Base-by-base conservation (phyloP, 2,888 invertebrate species). In the Dasysyrphus albostriatus region DNA sequence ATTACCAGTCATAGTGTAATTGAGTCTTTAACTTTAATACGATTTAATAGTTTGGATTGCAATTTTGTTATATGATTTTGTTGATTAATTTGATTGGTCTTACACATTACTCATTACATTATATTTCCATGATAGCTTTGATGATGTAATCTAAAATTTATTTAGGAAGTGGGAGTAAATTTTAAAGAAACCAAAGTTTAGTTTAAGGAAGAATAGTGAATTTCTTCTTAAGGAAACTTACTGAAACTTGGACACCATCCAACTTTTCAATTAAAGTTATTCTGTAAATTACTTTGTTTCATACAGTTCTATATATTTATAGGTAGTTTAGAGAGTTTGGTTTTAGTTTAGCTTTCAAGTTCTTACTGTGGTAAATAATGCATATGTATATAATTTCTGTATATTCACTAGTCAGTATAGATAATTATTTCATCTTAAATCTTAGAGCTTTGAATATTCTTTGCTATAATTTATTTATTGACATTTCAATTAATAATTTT, bases 261-360 rank as follows among this genome's bases (percentile, higher is more conserved):
- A 59, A 59, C 37, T 39, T 59, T 59, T 59, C 59, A 39, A 59
- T 59, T 59, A 37, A 59, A 59, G 59, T 59, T 19, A 59, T 59
- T 19, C 19, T 16, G 6, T 19, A 59, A 59, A 19, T 34, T 37
- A 37, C 19, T 58, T 37, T 34, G 37, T 58, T 16, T 37, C 4
- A n/a, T 32, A 4, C 5, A 0, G 14, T 29, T 29, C 24, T 54
- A 6, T n/a, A 5, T 49, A 19, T 8, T 3, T 10, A 10, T 6
- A 32, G 32, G 49, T 0, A 19, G n/a, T 24, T 3, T 2, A 19
- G 10, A 19, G 10, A 49, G 19, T 49, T 49, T 49, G 1, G 49
- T 49, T 19, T 49, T 6, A 19, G 19, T 19, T 49, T 19, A 10
- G 19, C 19, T 10, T 49, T 49, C 5, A 19, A 49, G 10, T 49